Percentiles rank a stretch among this genome's conserved stretches.
Conservation (phyloP, 1,140 invertebrate genomes). For the Polypedilum pembai region DNA sequence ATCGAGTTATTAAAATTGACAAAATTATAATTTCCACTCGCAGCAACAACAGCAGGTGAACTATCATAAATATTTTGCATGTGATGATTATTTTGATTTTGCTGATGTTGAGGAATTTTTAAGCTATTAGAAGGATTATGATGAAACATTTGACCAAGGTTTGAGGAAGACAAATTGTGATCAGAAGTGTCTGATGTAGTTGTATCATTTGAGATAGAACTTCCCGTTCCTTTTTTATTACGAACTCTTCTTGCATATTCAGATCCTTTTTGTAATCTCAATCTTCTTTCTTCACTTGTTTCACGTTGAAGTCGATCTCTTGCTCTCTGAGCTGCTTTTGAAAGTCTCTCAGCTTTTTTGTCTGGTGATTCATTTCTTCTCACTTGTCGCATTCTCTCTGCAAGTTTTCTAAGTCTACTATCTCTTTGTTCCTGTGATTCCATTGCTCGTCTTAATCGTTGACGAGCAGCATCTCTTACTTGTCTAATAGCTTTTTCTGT, state of each 20-base stretch:
- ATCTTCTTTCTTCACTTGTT: slow-evolving; percentile 46
- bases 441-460: slow-evolving; percentile 41
- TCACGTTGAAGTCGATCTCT: slow-evolving; percentile 48
- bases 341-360: slow-evolving; percentile 45
- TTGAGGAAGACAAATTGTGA: background rate
- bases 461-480: slow-evolving; percentile 41
- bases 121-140: background rate
- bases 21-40: background rate
- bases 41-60: background rate
- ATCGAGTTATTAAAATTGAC: background rate
- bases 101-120: slow-evolving; percentile 23
- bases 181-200: background rate
- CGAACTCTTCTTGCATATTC: slow-evolving; percentile 44
- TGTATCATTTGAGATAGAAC: background rate
- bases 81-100: slow-evolving; percentile 29
- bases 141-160: background rate
- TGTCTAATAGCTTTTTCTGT: slow-evolving; percentile 41
- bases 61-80: slow-evolving; percentile 33
- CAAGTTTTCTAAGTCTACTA: slow-evolving; percentile 45
- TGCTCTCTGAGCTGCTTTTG: slow-evolving; percentile 47
- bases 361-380: slow-evolving; percentile 45
- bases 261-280: slow-evolving; percentile 43
- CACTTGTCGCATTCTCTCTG: slow-evolving; percentile 43
- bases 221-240: slow-evolving; percentile 33
- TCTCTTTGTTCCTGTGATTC: slow-evolving; percentile 47